Base-by-base conservation (phyloP, 1,140 invertebrate genomes). In the Bombus breviceps region DNA sequence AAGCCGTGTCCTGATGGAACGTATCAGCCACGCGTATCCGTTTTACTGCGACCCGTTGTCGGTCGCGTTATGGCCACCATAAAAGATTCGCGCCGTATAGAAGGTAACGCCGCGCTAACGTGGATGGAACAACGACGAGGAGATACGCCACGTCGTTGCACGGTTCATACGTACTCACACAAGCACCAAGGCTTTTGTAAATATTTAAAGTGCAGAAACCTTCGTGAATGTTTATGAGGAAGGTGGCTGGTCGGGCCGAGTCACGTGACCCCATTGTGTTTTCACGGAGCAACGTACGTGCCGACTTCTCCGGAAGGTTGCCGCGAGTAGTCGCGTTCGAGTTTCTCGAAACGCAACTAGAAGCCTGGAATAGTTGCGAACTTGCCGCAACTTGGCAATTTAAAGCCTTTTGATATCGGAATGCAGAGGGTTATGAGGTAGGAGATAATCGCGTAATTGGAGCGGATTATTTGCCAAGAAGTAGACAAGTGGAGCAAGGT, bases 1-100 rank as follows among this genome's bases (percentile, higher is more conserved):
- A 73, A 64, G 32, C 13, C 15, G 18, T 25, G 18, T 68, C 41
- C 73, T 41, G 81, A 83, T 57, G 62, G 62, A 39, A 12, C 81
- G 12, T 71, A 83, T 83, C 82, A 71, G 64, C 32, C n/a, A 53
- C 76, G 83, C 57, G 34, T 64, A 53, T 74, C 57, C 43, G 34
- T 57, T 81, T 85, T 85, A 81, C 43, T 43, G 62, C 68, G n/a
- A 18, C 3, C 34, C 71, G 34, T 81, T 81, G 43, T 81, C 57
- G 34, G 78, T n/a, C 43, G 47, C 78, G 39, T 85, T 81, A 85
- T 78, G 28, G 25, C 59, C n/a, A 6, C 43, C 71, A 43, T 85
- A 81, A 85, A 85, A 85, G 83, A 85, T 75, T 75, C 83, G 28
- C 59, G 2, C 28, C 2, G 39, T 59, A 57, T 57, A 41, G 71